These are phyloP conservation scores for Ennomos fuscantarius DNA, from an alignment of 2,888 invertebrate genomes.

Conservation along the genomic window DNA sequence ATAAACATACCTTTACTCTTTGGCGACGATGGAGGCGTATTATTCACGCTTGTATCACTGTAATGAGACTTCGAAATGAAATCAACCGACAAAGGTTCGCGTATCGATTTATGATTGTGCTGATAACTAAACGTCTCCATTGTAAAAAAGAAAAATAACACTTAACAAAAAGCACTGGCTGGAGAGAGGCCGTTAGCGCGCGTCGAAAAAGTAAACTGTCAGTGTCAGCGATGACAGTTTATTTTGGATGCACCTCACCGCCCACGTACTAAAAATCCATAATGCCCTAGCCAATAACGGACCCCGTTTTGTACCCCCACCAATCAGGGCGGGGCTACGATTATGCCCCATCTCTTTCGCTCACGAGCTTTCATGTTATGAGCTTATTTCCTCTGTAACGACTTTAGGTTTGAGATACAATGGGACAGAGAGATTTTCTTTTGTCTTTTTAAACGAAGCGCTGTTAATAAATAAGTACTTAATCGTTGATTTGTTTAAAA, in stretches of 20 bases:
- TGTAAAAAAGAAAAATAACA: conserved; percentile 32
- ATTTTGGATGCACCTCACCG: conserved; percentile 58
- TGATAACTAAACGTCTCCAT: conserved; percentile 60
- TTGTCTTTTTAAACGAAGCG: conserved; percentile 6
- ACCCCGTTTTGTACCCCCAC: conserved; percentile 66
- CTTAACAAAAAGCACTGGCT: conserved; percentile 38
- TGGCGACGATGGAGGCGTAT: conserved; percentile 71
- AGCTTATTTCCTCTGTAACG: conserved; percentile 58
- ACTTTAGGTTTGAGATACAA: conserved; percentile 55
- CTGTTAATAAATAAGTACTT: too few species aligned
- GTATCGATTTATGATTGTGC: conserved; percentile 43
- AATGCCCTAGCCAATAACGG: conserved; percentile 76
- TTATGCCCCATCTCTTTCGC: conserved; percentile 68
- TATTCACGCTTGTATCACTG: conserved; percentile 47
- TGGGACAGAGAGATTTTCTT: conserved; percentile 30
- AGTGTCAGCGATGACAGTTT: conserved; percentile 56
- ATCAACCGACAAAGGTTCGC: conserved; percentile 60
- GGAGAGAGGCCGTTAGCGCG: conserved; percentile 42
- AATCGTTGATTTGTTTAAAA: too few species aligned
- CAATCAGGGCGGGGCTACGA: conserved; percentile 72
- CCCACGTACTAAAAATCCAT: conserved; percentile 77
- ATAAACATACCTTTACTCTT: conserved; percentile 70
- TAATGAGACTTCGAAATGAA: conserved; percentile 56
- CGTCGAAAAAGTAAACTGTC: conserved; percentile 67
- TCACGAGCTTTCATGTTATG: conserved; percentile 62